Evolutionary conservation across 92 coral and sea anemone species (phyloP), one percentile per base, ranked within the genome.

Genomic region (Porites cylindrica): DNA sequence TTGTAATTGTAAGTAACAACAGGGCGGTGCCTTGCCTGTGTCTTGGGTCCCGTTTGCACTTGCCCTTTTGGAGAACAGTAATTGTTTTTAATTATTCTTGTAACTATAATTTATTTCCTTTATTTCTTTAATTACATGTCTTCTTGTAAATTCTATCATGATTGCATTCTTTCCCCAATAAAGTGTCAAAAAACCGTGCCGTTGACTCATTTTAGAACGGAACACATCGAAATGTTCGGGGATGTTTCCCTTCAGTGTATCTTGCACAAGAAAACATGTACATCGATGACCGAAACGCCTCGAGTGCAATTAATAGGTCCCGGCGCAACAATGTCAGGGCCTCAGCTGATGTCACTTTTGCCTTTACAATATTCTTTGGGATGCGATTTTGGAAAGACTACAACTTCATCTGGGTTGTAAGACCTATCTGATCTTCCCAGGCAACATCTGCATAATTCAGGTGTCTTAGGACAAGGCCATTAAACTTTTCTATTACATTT

Each of bases 371-470:
- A 7, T 53, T 53, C 82, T 78, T 78, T 1, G 82, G 82, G 47
- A 90, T 85, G 50, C 70, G 75, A 70, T 89, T 90, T 69, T 90
- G 90, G 74, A 90, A 84, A 1, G 82, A 81, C 76, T 90, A 82
- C 29, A 90, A 38, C 52, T 78, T 79, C 89, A 90, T 90, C 58
- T 90, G 75, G 9, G 90, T 77, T 78, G 73, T 90, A 24, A 78
- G 23, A 23, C 89, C 86, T 66, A 84, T 66, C 51, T 85, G 86
- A 56, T 90, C 93, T 68, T 82, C 82, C 90, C 90, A 84, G 52
- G 38, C 70, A 21, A 21, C n/a, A 64, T 90, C 70, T 26, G 80
- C 89, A 26, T 78, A 85, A 74, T 85, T 89, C 26, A 70, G 58
- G 58, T 53, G 58, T 53, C 9, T 7, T 53, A 53, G 58, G 58